Base-by-base conservation (phyloP, 2,888 invertebrate genomes). In the Achlya flavicornis region DNA sequence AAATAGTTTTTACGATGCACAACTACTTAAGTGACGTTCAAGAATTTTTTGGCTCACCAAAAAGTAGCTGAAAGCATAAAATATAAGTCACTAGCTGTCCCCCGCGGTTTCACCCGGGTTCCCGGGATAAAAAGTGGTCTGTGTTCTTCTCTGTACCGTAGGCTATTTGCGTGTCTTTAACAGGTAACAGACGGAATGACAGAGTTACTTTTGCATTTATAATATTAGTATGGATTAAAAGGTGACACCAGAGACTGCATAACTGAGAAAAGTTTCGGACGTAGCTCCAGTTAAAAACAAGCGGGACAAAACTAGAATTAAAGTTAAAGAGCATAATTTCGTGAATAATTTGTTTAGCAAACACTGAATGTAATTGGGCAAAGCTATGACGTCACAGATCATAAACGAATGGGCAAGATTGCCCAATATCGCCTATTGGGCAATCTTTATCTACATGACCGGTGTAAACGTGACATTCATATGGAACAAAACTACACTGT, bases 401-500 rank as follows among this genome's bases (percentile, higher is more conserved):
- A 19, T 7, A 53, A 53, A 7, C 53, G 53, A 53, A 53, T 53
- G 53, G 53, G 19, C 53, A 19, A n/a, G n/a, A n/a, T n/a, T n/a
- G n/a, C n/a, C n/a, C n/a, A n/a, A n/a, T n/a, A n/a, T n/a, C n/a
- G n/a, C n/a, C 1, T 19, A 53, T 53, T 53, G 6, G 53, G 53
- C 8, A 53, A 53, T 19, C 16, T 53, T 53, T 53, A 53, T 53
- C 53, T 53, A 19, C 53, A 53, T 19, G 53, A 53, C 19, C 16
- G 48, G n/a, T 48, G 48, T 48, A 48, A 12, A 41, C 26, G 19
- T 41, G 60, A 41, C 41, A 26, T 38, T 43, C 41, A 60, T 60
- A 41, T 41, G 41, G 60, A 35, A 4, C 14, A 60, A 11, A 26
- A 53, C n/a, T 26, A 60, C 19, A 12, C 26, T 26, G 41, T 60